Evolutionary conservation across 2,113 vertebrate genomes (phyloP).

Genomic region (Sceloporus undulatus): DNA sequence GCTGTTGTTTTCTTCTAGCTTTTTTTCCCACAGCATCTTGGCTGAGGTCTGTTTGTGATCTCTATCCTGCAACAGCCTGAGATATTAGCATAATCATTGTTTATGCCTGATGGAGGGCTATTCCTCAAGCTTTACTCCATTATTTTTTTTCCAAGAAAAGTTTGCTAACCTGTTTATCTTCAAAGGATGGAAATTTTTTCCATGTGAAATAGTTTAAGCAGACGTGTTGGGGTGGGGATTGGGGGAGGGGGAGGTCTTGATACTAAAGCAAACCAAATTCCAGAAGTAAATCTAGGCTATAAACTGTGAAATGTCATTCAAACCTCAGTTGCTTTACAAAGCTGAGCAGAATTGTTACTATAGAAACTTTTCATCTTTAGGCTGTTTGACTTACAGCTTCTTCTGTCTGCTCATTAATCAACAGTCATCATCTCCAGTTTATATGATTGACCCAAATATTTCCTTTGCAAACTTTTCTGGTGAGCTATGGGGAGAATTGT

Average conservation of each 20-base stretch:
- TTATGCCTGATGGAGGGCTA: conserved; percentile 66
- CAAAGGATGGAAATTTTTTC: conserved; percentile 63
- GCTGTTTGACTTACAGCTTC: conserved; percentile 39
- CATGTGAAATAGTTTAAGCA: conserved; percentile 37
- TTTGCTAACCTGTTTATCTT: conserved; percentile 69
- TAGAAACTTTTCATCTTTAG: conserved; percentile 38
- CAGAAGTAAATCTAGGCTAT: conserved; percentile 31
- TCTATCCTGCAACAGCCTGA: conserved; percentile 64
- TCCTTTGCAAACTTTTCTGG: conserved; percentile 24
- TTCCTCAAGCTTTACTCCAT: conserved; percentile 66
- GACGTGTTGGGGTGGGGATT: background rate
- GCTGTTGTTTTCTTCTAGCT: conserved; percentile 69
- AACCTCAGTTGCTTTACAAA: conserved; percentile 36
- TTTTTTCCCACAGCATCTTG: conserved; percentile 77
- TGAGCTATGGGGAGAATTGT: conserved; percentile 22
- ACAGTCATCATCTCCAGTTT: conserved; percentile 23
- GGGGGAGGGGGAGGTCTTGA: conserved; percentile 38
- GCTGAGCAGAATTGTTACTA: conserved; percentile 38
- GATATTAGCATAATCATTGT: conserved; percentile 72
- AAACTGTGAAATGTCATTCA: conserved; percentile 26
- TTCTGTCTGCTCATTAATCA: conserved; percentile 15
- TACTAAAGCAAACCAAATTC: conserved; percentile 50
- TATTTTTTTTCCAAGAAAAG: conserved; percentile 54
- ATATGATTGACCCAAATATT: conserved; percentile 16
- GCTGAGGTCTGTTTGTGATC: conserved; percentile 66